Evolutionary conservation across 2,888 invertebrate species (phyloP).

Genomic region (Colostygia pectinataria): DNA sequence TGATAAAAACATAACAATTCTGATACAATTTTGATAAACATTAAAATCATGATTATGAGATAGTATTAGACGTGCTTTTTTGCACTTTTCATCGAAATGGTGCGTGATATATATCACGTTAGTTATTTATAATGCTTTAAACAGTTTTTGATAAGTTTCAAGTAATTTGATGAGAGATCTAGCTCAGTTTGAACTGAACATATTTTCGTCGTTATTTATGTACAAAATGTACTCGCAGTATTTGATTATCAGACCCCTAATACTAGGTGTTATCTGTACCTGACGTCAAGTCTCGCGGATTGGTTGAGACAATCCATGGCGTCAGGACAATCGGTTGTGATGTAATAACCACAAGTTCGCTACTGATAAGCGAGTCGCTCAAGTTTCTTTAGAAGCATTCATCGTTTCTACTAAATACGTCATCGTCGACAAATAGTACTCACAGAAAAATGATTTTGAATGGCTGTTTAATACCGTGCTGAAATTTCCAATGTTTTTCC

Average conservation of each 20-base stretch:
- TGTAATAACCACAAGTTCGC: constrained; percentile 9
- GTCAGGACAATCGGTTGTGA: constrained; percentile 10
- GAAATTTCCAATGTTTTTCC: background rate
- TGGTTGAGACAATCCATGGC: background rate
- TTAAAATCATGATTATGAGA: background rate
- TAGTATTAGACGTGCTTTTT: background rate
- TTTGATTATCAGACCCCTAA: too few species aligned
- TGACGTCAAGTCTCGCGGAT: background rate
- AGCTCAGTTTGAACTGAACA: too few species aligned
- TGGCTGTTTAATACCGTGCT: background rate
- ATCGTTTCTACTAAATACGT: background rate
- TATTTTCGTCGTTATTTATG: too few species aligned
- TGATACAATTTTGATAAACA: background rate
- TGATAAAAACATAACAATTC: background rate
- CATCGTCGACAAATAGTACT: background rate
- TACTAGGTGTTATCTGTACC: too few species aligned
- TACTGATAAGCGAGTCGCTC: constrained; percentile 9
- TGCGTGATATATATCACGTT: constrained; percentile 8
- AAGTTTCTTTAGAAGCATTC: background rate
- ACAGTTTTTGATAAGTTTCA: too few species aligned
- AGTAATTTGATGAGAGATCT: too few species aligned
- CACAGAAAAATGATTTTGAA: too few species aligned
- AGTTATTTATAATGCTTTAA: background rate
- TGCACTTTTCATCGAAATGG: background rate
- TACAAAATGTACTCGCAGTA: too few species aligned